Evolutionary conservation across 2,797 vertebrate genomes (phyloP).

Genomic region (Myoxocephalus aenaeus): DNA sequence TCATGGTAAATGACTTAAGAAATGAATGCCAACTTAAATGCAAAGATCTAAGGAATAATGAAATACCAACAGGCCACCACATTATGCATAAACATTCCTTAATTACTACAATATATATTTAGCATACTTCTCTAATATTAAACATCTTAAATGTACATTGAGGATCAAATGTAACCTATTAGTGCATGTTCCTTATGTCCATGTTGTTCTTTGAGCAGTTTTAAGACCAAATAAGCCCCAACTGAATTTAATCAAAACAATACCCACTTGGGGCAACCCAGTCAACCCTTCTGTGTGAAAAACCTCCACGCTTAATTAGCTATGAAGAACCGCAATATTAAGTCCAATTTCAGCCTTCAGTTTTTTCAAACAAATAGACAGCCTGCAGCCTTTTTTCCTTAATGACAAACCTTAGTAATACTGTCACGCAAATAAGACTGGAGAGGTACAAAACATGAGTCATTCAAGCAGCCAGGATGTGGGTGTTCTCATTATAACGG

Average conservation of each 20-base stretch:
- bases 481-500: conserved; percentile 76
- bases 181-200: background rate
- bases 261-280: conserved; percentile 36
- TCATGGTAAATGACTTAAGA: conserved; percentile 19
- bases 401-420: conserved; percentile 68
- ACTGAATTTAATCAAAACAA: conserved; percentile 56
- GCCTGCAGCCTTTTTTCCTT: conserved; percentile 39
- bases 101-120: background rate
- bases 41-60: background rate
- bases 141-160: background rate
- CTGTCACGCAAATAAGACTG: conserved; percentile 58
- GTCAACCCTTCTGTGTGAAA: conserved; percentile 36
- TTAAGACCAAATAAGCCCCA: conserved; percentile 25
- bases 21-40: background rate
- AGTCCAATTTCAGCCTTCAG: conserved; percentile 48
- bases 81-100: background rate
- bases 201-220: conserved; percentile 6
- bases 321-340: conserved; percentile 37
- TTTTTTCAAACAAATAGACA: conserved; percentile 50
- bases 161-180: conserved; percentile 4
- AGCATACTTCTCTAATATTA: background rate
- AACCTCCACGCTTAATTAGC: conserved; percentile 61
- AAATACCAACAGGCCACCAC: background rate
- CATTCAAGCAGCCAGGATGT: conserved; percentile 62
- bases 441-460: conserved; percentile 67